Base-by-base conservation (phyloP, 2,113 vertebrate species). In the Tetraodon nigroviridis region DNA sequence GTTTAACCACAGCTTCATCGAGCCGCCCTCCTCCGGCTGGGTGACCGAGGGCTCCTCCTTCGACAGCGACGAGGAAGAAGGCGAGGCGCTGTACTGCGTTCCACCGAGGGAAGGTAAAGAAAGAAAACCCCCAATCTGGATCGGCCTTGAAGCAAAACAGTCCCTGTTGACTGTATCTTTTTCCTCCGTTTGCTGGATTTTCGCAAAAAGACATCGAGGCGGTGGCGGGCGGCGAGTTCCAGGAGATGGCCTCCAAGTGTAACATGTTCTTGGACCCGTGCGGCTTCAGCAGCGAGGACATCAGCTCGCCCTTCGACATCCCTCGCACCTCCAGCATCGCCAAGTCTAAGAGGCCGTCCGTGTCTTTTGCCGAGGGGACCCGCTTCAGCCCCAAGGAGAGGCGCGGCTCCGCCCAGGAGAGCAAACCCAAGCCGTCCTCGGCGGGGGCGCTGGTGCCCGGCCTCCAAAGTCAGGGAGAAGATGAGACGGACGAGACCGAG, bases 1-100 rank as follows among this genome's bases (percentile, higher is more conserved):
- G n/a, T 98, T 97, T 85, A 99, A 95, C 86, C 95, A 96, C 88
- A 99, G 97, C 84, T 99, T 99, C 84, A 97, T 99, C 0, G 97
- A 99, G 86, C 89, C 93, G 0, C 94, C 94, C 0, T 99, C 97
- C 0, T 90, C 92, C 0, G 92, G 92, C 1, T 98, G 96, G 96
- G 90, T 92, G 62, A 94, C 92, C 0, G 95, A 95, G 11, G 94
- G 93, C 64, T 97, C 95, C 18, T 96, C 92, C 4, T 92, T 95
- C 0, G 95, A 95, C 75, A 92, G 90, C 0, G 93, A 93, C 41
- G 93, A 93, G 7, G 87, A 89, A 59, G 84, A 73, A 21, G 94
- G 92, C 32, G 90, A 90, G 51, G 91, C 91, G 0, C 84, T 93
- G n/a, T 96, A 96, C 72, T 94, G 91, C 0, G 79, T 95, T 27